Base-by-base conservation (phyloP, 1,140 invertebrate genomes). In the Chymomyza costata region DNA sequence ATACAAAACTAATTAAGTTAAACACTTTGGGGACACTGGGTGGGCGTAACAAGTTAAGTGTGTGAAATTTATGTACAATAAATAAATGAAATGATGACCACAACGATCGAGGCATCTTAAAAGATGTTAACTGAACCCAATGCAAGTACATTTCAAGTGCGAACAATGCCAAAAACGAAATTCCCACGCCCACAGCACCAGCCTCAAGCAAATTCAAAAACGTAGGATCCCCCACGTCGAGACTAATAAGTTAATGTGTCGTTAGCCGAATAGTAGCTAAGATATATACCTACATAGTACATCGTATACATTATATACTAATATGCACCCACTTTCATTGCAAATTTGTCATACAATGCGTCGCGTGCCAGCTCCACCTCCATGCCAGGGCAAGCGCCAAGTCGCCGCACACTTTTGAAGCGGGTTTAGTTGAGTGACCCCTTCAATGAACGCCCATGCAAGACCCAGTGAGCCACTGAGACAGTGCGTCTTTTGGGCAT, bases 1-100 rank as follows among this genome's bases (percentile, higher is more conserved):
- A 76, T 66, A 73, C 71, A 73, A 66, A 76, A 55, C 66, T 78
- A 76, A 76, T 76, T 76, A 76, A 76, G 70, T 76, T 76, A 76
- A 78, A 71, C 54, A 48, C 71, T 53, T 63, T 78, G 66, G 47
- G 10, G 30, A 31, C 40, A 15, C 21, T 8, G 37, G 34, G 50
- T 53, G 50, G 50, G 50, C 41, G 50, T 40, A 15, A 25, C 21
- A 25, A 25, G 21, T 25, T 11, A n/a, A 6, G 28, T 59, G 50
- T 59, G 54, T 65, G 41, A 62, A 70, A 78, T 78, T 76, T 78
- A 70, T 78, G 70, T 54, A 54, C 66, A 37, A 71, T 76, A 68
- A 74, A 68, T 74, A 50, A 60, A n/a, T 5, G 40, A 63, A 46
- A 31, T 35, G n/a, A n/a, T n/a, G 18, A 25, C 21, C 8, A 25